A percentile compares a stretch with the other conserved stretches of the same genome.
Conservation (phyloP, 2,797 vertebrate species). For the Urophycis tenuis region DNA sequence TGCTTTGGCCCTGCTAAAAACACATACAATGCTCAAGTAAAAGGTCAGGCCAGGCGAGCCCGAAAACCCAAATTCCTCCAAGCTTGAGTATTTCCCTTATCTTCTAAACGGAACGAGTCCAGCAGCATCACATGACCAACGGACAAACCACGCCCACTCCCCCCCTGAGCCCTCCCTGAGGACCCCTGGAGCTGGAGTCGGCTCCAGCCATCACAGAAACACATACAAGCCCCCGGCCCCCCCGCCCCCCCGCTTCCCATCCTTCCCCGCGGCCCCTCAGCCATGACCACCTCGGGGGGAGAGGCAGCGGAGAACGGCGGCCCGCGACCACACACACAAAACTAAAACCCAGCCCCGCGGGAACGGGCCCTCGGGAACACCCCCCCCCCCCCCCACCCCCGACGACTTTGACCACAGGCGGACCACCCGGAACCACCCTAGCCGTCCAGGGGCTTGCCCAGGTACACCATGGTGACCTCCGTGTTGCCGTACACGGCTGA, state of each 20-base stretch:
- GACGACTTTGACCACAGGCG: conserved; percentile 18
- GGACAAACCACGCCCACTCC: conserved; percentile 26
- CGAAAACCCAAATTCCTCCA: conserved; percentile 35
- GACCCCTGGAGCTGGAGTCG: conserved; percentile 6
- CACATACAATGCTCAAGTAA: conserved; percentile 32
- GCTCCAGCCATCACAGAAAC: conserved; percentile 33
- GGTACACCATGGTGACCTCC: conserved; percentile 99
- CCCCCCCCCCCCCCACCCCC: conserved; percentile 17
- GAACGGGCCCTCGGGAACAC: conserved; percentile 17
- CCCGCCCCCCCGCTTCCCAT: not conserved
- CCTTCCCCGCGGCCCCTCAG: not conserved
- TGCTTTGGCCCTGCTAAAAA: conserved; percentile 52
- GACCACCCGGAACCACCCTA: conserved; percentile 48
- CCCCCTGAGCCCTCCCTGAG: conserved; percentile 11
- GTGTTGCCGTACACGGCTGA: conserved; percentile 99
- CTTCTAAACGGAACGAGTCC: conserved; percentile 48
- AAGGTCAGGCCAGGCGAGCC: conserved; percentile 36
- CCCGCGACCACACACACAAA: not conserved
- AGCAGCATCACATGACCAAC: conserved; percentile 56
- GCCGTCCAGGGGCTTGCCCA: conserved; percentile 95
- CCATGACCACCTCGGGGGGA: not conserved
- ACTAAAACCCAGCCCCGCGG: conserved; percentile 3
- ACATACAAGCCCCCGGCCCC: conserved; percentile 18
- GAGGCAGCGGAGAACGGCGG: not conserved
- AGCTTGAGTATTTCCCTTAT: conserved; percentile 35